These are phyloP conservation scores for Reticulitermes speratus DNA, from an alignment of 1,140 invertebrate genomes.

Conservation along the genomic window DNA sequence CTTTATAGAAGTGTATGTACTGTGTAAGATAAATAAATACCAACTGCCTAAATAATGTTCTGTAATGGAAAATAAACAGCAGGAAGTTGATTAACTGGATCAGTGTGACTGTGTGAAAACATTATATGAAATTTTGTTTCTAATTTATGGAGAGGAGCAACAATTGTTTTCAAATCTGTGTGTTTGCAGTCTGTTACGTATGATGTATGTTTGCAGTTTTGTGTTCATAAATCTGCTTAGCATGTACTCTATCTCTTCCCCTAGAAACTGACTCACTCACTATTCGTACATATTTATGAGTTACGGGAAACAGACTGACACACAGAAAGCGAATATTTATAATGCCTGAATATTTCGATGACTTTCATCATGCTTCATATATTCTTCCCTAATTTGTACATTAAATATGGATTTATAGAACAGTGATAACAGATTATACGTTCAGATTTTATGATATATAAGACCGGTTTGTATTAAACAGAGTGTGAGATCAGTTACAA, in stretches of 20 bases:
- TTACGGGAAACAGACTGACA: background rate
- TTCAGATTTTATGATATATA: no score
- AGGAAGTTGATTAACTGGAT: background rate
- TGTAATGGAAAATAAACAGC: background rate
- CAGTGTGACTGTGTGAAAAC: background rate
- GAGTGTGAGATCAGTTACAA: no score
- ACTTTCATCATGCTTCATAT: no score
- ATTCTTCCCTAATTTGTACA: no score
- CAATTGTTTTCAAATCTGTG: background rate
- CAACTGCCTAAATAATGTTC: background rate
- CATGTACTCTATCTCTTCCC: background rate
- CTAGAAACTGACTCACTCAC: background rate
- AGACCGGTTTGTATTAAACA: no score
- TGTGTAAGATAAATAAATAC: background rate
- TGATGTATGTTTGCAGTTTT: background rate
- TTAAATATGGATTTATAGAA: no score
- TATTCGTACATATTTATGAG: background rate
- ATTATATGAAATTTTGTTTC: background rate
- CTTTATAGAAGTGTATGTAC: no score
- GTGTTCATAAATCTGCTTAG: background rate
- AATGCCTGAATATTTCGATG: no score
- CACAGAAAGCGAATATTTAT: no score
- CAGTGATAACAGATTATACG: no score
- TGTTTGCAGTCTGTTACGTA: background rate
- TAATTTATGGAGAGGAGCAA: background rate